Evolutionary conservation across 2,113 vertebrate species (phyloP).

Genomic region (Muscicapa adusta): DNA sequence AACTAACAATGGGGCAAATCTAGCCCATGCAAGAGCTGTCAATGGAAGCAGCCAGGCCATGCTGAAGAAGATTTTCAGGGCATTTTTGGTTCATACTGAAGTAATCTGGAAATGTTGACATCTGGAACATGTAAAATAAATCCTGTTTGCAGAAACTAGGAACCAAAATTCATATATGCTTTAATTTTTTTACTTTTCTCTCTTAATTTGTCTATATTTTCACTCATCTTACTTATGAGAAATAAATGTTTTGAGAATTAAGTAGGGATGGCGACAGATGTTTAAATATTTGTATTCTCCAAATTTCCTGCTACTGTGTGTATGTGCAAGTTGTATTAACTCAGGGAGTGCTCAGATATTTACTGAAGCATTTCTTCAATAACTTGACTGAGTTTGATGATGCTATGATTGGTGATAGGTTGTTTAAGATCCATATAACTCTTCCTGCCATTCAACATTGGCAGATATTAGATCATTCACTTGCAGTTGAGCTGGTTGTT

Average conservation of each 20-base stretch:
- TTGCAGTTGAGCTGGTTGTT: background rate
- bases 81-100: background rate
- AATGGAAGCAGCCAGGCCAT: background rate
- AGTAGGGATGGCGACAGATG: background rate
- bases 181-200: background rate
- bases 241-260: background rate
- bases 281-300: background rate
- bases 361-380: background rate
- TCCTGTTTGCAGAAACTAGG: background rate
- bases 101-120: background rate
- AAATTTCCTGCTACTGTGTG: background rate
- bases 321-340: background rate
- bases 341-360: background rate
- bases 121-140: background rate
- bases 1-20: background rate
- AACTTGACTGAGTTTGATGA: background rate
- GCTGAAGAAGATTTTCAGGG: background rate
- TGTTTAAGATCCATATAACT: background rate
- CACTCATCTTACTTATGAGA: background rate
- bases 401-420: background rate
- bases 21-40: background rate
- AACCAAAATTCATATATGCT: background rate
- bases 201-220: background rate
- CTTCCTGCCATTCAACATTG: background rate
- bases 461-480: background rate